Evolutionary conservation across 64 coral and sea anemone genomes (phyloP).

Genomic region (Stylophora pistillata): DNA sequence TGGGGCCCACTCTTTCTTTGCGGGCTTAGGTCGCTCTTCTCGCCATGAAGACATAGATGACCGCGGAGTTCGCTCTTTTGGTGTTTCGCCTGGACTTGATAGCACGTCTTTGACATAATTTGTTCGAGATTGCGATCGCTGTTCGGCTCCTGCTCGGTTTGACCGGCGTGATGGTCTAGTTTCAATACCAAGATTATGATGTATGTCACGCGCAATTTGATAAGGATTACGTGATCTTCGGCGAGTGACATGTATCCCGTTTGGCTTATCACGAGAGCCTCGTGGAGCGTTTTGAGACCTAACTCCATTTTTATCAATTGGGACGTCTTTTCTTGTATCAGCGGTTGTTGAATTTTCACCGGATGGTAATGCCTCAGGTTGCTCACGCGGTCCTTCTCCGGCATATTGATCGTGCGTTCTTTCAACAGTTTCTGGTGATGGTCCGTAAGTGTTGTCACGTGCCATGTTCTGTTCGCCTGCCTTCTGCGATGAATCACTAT

Average conservation of each 20-base stretch:
- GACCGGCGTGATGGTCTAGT: constrained; percentile 7
- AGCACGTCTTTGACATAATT: not conserved
- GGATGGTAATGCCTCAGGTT: constrained; percentile 7
- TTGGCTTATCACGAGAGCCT: constrained; percentile 3
- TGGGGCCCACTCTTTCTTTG: constrained; percentile 67
- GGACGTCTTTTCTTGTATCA: not conserved
- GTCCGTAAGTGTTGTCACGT: not conserved
- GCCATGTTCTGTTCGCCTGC: constrained; percentile 4
- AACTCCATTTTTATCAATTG: constrained; percentile 22
- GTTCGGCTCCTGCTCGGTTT: not conserved
- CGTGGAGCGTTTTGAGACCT: constrained; percentile 10
- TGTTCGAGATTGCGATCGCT: not conserved
- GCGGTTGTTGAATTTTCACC: not conserved
- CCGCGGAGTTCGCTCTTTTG: constrained; percentile 33
- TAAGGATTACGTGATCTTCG: constrained; percentile 31
- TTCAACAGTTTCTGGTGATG: not conserved
- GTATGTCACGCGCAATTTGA: constrained; percentile 43
- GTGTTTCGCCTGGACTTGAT: constrained; percentile 10
- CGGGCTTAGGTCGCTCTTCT: constrained; percentile 71
- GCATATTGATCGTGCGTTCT: constrained; percentile 29
- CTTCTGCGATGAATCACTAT: not conserved
- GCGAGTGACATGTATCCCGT: constrained; percentile 25
- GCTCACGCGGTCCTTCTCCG: constrained; percentile 31
- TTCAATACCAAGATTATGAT: constrained; percentile 47
- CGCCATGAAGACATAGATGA: constrained; percentile 58